Evolutionary conservation across 2,797 vertebrate genomes (phyloP).

Genomic region (Pseudomugil tenellus): DNA sequence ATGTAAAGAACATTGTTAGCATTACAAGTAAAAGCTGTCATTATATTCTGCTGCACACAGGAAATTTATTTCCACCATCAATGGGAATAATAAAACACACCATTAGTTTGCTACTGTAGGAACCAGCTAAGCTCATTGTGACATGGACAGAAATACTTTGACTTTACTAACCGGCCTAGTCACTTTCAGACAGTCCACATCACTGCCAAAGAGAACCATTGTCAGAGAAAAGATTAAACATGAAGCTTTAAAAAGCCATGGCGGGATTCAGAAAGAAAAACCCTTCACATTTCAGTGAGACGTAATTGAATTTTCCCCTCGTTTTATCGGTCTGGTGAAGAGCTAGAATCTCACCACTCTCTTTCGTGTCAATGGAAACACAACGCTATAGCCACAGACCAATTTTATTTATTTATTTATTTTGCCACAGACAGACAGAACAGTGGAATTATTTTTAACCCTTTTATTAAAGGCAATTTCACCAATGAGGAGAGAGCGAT

Average conservation of each 20-base stretch:
- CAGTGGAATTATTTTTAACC: slow-evolving; percentile 28
- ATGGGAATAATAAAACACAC: slow-evolving; percentile 34
- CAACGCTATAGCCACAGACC: slow-evolving; percentile 11
- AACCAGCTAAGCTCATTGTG: slow-evolving; percentile 13
- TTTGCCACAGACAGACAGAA: slow-evolving; percentile 27
- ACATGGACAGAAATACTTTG: slow-evolving; percentile 14
- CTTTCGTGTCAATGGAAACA: slow-evolving; percentile 40
- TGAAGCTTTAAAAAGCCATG: slow-evolving; percentile 21
- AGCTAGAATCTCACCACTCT: slow-evolving; percentile 49
- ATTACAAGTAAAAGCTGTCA: slow-evolving; percentile 15
- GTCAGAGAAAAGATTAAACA: slow-evolving; percentile 46
- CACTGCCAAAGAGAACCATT: slow-evolving; percentile 27
- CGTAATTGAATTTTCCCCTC: slow-evolving; percentile 62
- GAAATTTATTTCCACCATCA: slow-evolving; percentile 22
- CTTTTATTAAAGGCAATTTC: slow-evolving; percentile 67
- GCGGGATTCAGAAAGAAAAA: slow-evolving; percentile 44
- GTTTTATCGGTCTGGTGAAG: slow-evolving; percentile 38
- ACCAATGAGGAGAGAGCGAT: slow-evolving; percentile 62
- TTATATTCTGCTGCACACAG: not conserved
- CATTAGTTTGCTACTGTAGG: slow-evolving; percentile 39
- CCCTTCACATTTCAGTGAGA: slow-evolving; percentile 59
- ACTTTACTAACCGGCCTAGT: slow-evolving; percentile 17
- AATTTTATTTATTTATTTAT: slow-evolving; percentile 5
- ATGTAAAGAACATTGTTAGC: slow-evolving; percentile 6
- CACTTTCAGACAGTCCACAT: slow-evolving; percentile 15